These are phyloP conservation scores for Bellardia bayeri DNA, from an alignment of 2,888 invertebrate species.

Conservation along the genomic window DNA sequence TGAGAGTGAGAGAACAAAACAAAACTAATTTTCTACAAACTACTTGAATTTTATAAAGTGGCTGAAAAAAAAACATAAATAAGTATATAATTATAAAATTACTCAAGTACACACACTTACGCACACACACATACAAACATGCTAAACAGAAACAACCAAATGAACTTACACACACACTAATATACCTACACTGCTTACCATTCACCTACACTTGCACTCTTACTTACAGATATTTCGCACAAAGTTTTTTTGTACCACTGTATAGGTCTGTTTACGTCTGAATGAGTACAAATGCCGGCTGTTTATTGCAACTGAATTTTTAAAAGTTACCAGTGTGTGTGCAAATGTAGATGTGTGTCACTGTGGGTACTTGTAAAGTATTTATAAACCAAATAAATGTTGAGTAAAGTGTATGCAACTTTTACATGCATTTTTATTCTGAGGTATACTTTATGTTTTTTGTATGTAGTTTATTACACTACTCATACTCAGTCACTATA, in stretches of 20 bases:
- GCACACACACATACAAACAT: constrained; percentile 9
- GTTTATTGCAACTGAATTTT: background rate
- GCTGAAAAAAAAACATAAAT: constrained; percentile 56
- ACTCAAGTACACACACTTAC: constrained; percentile 42
- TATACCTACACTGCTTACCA: background rate
- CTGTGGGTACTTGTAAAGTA: constrained; percentile 58
- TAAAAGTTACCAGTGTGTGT: background rate
- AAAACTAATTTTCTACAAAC: constrained; percentile 49
- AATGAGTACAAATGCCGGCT: background rate
- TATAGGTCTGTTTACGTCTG: background rate
- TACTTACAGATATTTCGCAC: constrained; percentile 43
- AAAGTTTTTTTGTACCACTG: background rate
- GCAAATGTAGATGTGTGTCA: constrained; percentile 13
- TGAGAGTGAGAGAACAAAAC: background rate
- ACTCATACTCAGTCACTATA: constrained; percentile 1
- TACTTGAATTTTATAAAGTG: constrained; percentile 69
- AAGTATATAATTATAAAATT: constrained; percentile 70
- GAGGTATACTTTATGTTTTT: constrained; percentile 26
- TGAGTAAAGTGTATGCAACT: constrained; percentile 49
- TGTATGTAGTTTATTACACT: constrained; percentile 15
- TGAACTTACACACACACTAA: background rate
- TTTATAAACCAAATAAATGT: constrained; percentile 71
- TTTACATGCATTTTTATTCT: constrained; percentile 37
- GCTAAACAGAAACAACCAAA: constrained; percentile 39
- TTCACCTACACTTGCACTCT: constrained; percentile 34